Evolutionary conservation across 2,888 invertebrate species (phyloP).

Genomic region (Notodonta dromedarius): DNA sequence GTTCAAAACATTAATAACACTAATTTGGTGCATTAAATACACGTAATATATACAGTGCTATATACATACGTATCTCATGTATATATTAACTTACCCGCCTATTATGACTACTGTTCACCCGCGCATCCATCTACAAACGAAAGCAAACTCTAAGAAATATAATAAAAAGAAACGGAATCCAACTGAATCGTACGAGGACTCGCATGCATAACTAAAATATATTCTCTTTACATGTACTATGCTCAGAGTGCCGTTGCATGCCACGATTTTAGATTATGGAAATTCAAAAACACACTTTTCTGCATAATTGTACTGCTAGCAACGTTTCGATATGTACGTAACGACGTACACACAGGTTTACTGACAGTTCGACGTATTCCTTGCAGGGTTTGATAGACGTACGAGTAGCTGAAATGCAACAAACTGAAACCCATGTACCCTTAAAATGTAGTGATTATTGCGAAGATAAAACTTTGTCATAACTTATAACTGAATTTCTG

Average conservation of each 20-base stretch:
- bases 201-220: conserved; percentile 35
- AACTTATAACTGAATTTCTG: no score
- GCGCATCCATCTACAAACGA: conserved; percentile 85
- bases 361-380: no score
- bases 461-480: no score
- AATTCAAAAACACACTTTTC: not conserved
- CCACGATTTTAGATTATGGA: not conserved
- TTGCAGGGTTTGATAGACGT: no score
- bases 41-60: conserved; percentile 39
- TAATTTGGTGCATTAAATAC: conserved; percentile 13
- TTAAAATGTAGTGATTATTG: no score
- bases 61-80: conserved; percentile 56
- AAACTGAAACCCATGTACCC: no score
- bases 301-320: no score
- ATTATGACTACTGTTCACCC: conserved; percentile 84
- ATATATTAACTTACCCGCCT: conserved; percentile 81
- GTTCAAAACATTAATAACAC: conserved; percentile 36
- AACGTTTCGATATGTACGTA: no score
- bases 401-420: no score
- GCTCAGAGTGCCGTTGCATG: not conserved
- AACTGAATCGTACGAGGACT: conserved; percentile 45
- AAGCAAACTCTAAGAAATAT: conserved; percentile 77
- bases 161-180: conserved; percentile 54
- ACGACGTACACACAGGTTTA: no score
- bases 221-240: not conserved